Evolutionary conservation across 2,888 invertebrate species (phyloP).

Genomic region (Formica aserva): DNA sequence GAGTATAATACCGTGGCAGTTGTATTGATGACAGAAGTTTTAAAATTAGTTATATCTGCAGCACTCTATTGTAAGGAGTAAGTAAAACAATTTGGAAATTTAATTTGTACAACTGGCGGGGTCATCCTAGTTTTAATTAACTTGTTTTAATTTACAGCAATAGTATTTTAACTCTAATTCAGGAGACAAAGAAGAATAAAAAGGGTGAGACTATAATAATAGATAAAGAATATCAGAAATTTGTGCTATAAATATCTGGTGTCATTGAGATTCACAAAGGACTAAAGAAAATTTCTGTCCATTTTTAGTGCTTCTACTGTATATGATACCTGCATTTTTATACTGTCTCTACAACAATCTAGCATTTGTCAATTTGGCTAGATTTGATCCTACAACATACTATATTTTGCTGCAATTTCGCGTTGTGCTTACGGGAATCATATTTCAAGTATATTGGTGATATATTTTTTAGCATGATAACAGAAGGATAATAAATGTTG

Average conservation of each 20-base stretch:
- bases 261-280: neutral
- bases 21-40: conserved; percentile 94
- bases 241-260: neutral
- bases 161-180: conserved; percentile 72
- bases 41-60: conserved; percentile 92
- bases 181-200: conserved; percentile 78
- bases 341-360: conserved; percentile 98
- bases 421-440: conserved; percentile 96
- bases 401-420: conserved; percentile 95
- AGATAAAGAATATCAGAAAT: conserved; percentile 14
- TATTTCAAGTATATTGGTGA: conserved; percentile 92
- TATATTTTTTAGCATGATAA: conserved; percentile 41
- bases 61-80: conserved; percentile 91
- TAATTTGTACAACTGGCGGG: neutral
- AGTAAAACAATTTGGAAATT: conserved; percentile 78
- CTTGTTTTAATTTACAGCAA: conserved; percentile 75
- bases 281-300: conserved; percentile 26
- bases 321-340: conserved; percentile 95
- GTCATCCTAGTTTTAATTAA: neutral
- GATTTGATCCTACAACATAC: conserved; percentile 98
- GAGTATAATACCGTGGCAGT: conserved; percentile 95
- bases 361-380: conserved; percentile 95
- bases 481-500: neutral
- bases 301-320: conserved; percentile 91
- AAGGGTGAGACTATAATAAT: conserved; percentile 75